Evolutionary conservation across 2,888 invertebrate genomes (phyloP), one percentile per base, ranked within the genome.

Genomic region (Protophormia terraenovae): DNA sequence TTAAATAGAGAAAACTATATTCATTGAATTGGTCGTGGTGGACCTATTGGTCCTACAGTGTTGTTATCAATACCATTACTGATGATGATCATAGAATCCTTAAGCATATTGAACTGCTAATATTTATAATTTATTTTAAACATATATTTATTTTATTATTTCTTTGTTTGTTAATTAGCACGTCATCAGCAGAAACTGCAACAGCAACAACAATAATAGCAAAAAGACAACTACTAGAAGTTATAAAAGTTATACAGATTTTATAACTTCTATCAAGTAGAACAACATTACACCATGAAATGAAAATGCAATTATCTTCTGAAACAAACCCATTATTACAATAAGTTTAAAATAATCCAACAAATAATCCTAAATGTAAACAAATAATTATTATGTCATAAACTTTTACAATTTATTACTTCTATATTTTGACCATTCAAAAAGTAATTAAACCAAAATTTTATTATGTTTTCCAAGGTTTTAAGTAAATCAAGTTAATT

Each of bases 1-100:
- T 98, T 98, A 88, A 99, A 99, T 94, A 96, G 99, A 89, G 99
- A 99, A 94, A 99, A 99, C 94, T 99, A 99, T 94, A 99, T 99
- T 94, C 99, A 99, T 94, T 98, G 99, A 95, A 99, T 99, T 94
- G 99, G 99, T 93, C 97, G 99, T 93, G 98, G 99, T 93, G 99
- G 99, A 91, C 97, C 99, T 93, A 99, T 99, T 93, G 99, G 99
- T 93, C 97, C 99, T 94, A 99, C 99, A 93, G 99, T 93, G 99
- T 99, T 91, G 99, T 99, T 90, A 99, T 99, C 92, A 99, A 99
- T 94, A 99, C 99, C 93, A 97, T 99, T 88, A 99, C 98, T 86
- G 96, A 96, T 91, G 97, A 98, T 79, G 99, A 99, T 94, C 96
- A 96, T 93, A 96, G 98, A 93, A 96, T 96, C 90, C 94, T 99